These are phyloP conservation scores for Chrysaora quinquecirrha DNA, from an alignment of 30 jellyfish, hydroid and myxozoan species.

Conservation along the genomic window DNA sequence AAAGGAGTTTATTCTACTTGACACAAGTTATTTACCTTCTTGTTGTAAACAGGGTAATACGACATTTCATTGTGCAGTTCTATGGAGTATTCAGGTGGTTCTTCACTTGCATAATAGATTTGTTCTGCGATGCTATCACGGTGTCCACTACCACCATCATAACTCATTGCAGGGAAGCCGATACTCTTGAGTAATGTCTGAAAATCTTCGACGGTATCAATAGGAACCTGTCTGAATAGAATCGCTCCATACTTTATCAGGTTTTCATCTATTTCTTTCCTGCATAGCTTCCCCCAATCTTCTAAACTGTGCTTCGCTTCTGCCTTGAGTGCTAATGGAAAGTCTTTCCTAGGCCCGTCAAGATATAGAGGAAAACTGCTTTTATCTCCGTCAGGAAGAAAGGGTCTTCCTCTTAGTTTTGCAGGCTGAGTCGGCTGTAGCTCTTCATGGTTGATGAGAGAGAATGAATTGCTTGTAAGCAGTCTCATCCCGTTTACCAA, in stretches of 20 bases:
- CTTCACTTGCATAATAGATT: conserved; percentile 86
- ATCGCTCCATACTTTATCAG: conserved; percentile 66
- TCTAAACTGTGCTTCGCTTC: conserved; percentile 41
- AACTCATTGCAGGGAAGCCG: conserved; percentile 65
- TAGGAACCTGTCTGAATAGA: conserved; percentile 69
- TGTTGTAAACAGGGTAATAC: conserved; percentile 51
- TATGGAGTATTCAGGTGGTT: conserved; percentile 78
- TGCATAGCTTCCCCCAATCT: conserved; percentile 54
- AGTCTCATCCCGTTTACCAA: background rate
- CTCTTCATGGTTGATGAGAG: conserved; percentile 23
- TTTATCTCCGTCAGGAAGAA: conserved; percentile 68
- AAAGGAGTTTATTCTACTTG: background rate
- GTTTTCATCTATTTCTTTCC: conserved; percentile 51
- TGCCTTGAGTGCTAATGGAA: conserved; percentile 51
- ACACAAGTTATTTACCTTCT: conserved; percentile 51
- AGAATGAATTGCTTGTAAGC: conserved; percentile 8
- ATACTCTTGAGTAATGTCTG: conserved; percentile 19
- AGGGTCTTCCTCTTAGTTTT: conserved; percentile 48
- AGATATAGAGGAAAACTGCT: conserved; percentile 53
- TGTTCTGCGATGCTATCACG: conserved; percentile 45
- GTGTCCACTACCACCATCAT: conserved; percentile 77
- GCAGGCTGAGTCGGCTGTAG: conserved; percentile 4
- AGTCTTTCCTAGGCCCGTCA: conserved; percentile 46
- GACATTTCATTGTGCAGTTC: conserved; percentile 95
- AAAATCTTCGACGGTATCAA: conserved; percentile 58